A percentile compares a stretch with the other conserved stretches of the same genome.
Conservation (phyloP, 1,140 invertebrate species). For the Caenorhabditis latens region DNA sequence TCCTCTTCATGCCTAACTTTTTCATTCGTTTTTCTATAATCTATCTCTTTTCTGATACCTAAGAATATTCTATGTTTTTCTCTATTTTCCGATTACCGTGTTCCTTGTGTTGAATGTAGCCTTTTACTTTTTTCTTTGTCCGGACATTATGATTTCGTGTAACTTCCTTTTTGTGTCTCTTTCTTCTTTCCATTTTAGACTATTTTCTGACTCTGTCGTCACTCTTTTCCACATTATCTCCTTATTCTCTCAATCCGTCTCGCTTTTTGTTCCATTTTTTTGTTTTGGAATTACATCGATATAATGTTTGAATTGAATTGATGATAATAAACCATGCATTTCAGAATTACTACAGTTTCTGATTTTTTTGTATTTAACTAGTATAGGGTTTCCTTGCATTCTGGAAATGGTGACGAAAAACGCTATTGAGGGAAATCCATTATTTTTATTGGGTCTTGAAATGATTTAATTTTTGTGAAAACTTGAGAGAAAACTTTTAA, state of each 20-base stretch:
- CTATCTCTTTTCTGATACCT: neutral
- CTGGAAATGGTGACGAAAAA: no score
- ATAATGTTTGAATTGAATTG: neutral
- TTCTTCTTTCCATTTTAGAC: no score
- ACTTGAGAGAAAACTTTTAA: no score
- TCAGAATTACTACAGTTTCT: no score
- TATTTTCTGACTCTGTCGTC: neutral
- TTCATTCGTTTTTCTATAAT: neutral
- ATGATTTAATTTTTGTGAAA: no score
- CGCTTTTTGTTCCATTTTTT: neutral
- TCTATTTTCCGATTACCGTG: neutral
- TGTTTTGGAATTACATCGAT: slow-evolving; percentile 9
- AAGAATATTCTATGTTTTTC: neutral
- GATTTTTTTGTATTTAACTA: no score
- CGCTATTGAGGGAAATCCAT: no score
- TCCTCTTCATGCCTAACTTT: slow-evolving; percentile 6
- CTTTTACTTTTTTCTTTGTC: neutral
- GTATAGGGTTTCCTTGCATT: no score
- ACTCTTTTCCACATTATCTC: neutral
- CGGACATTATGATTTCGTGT: neutral
- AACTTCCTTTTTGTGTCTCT: neutral
- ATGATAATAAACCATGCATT: neutral
- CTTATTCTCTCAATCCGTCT: neutral
- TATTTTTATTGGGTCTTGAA: no score
- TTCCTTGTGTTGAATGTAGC: neutral